Evolutionary conservation across 2,797 vertebrate species (phyloP).

Genomic region (Xerus rutilus): DNA sequence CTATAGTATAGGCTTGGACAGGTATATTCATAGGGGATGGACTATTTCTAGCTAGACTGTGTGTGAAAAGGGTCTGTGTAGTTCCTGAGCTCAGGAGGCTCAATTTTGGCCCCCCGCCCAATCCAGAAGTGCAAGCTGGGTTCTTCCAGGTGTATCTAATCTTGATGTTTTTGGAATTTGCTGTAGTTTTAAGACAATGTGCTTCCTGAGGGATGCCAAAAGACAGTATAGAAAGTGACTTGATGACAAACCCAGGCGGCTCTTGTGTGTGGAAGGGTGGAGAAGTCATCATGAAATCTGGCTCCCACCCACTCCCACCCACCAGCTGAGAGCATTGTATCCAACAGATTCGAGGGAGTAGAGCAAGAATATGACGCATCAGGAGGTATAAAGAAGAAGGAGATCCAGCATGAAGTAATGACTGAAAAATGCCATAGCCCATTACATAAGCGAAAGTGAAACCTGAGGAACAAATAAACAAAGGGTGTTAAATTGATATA

Average conservation of each 20-base stretch:
- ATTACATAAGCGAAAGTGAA: constrained; percentile 84
- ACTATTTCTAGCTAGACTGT: not conserved
- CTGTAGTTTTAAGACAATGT: not conserved
- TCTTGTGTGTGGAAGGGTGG: constrained; percentile 69
- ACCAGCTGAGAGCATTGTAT: constrained; percentile 68
- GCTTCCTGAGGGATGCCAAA: constrained; percentile 48
- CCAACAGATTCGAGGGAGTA: constrained; percentile 33
- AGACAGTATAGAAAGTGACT: constrained; percentile 50
- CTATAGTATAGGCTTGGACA: not conserved
- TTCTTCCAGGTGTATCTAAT: not conserved
- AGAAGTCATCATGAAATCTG: constrained; percentile 49
- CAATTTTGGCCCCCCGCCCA: not conserved
- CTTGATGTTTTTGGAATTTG: not conserved
- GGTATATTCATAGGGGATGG: not conserved
- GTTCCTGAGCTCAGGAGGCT: not conserved
- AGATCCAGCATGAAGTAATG: constrained; percentile 77
- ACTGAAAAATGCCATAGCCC: constrained; percentile 76
- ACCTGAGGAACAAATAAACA: constrained; percentile 81
- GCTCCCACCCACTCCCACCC: constrained; percentile 65
- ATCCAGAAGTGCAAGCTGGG: not conserved
- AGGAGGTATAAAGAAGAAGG: constrained; percentile 74
- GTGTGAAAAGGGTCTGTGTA: not conserved
- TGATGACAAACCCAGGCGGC: constrained; percentile 22
- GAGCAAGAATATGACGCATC: constrained; percentile 73
- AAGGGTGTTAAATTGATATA: constrained; percentile 79